Base-by-base conservation (phyloP, 1,140 invertebrate genomes). In the Cotesia typhae region DNA sequence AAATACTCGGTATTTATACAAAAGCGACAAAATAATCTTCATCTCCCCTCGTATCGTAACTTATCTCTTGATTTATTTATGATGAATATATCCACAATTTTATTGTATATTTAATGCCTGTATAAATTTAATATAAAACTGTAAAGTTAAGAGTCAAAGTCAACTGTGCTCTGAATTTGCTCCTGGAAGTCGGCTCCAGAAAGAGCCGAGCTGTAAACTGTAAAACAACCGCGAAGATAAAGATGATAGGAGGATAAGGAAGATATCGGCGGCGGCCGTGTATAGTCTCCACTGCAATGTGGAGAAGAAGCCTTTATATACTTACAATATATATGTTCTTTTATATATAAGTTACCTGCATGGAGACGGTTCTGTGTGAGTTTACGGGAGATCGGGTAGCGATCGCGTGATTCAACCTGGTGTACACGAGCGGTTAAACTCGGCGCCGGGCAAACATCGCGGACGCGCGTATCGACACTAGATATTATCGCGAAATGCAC, bases 211-310 rank as follows among this genome's bases (percentile, higher is more conserved):
- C 28, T 28, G 28, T 28, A 28, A 28, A 28, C 28, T 28, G 28
- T 28, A 28, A 28, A 7, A 47, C 6, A 9, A 10, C 6, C 71
- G 71, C 57, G 64, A 63, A 14, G 53, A 14, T 51, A 12, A 7
- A 37, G 35, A 71, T 68, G 65, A 57, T 14, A 55, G 9, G 28
- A 38, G 70, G 64, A 72, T 72, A 72, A 72, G 69, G 14, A 47
- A 52, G 47, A 65, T 51, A 68, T 75, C 70, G 71, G 74, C 74
- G 71, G 74, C 72, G 72, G 61, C 74, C 71, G 74, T 28, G 28
- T 28, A 28, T 28, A 28, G 28, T 28, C 28, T 28, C 28, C 28
- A 28, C 28, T 28, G 28, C 2, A 28, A 28, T 28, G 28, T 75
- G 63, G 67, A 64, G 74, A 72, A 75, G 69, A 55, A 70, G 35